A percentile compares a stretch with the other conserved stretches of the same genome.
These are phyloP conservation scores for Pelagia noctiluca DNA, from an alignment of 30 jellyfish, hydroid and myxozoan genomes.

Conservation along the genomic window DNA sequence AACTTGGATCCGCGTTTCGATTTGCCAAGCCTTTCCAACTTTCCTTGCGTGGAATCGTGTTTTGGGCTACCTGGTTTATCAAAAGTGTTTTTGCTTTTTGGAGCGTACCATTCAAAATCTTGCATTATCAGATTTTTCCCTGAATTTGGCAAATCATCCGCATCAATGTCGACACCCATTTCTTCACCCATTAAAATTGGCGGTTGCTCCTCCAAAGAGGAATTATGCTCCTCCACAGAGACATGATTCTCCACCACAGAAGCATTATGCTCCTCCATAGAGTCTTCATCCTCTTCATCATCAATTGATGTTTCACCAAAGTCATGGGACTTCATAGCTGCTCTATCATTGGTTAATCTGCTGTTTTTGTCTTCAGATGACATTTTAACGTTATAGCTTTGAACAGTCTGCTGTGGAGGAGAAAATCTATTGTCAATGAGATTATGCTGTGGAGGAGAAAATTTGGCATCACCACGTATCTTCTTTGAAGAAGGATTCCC, in stretches of 20 bases:
- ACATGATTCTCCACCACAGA: not conserved
- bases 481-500: too few species aligned
- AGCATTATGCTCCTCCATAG: not conserved
- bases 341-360: not conserved
- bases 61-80: slow-evolving; percentile 18
- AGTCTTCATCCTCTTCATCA: not conserved
- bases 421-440: not conserved
- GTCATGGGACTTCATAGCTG: not conserved
- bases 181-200: slow-evolving; percentile 28
- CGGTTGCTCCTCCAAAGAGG: not conserved
- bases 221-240: not conserved
- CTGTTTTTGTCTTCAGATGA: not conserved
- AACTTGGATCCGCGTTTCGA: slow-evolving; percentile 67
- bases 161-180: slow-evolving; percentile 34
- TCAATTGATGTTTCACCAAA: not conserved
- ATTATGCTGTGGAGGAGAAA: too few species aligned
- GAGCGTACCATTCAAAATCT: slow-evolving; percentile 63
- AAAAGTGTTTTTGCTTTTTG: slow-evolving; percentile 5
- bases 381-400: not conserved
- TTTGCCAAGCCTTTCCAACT: slow-evolving; percentile 62
- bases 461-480: too few species aligned
- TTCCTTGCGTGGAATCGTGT: slow-evolving; percentile 51
- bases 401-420: not conserved
- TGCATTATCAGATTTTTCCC: slow-evolving; percentile 46
- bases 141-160: not conserved